A percentile compares a stretch with the other conserved stretches of the same genome.
These are phyloP conservation scores for Epinotia demarniana DNA, from an alignment of 2,888 invertebrate genomes.

Conservation along the genomic window DNA sequence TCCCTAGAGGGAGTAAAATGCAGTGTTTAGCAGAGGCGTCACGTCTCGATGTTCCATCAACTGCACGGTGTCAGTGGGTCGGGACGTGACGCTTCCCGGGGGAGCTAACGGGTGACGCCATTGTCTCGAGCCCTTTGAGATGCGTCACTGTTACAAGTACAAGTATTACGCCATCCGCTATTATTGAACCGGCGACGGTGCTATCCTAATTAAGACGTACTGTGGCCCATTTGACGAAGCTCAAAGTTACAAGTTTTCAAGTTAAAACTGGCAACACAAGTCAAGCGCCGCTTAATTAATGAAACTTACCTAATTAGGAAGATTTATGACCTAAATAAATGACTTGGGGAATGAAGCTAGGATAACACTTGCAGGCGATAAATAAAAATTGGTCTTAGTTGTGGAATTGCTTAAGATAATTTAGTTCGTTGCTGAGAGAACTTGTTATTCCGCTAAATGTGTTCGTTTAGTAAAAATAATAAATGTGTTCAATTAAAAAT, in stretches of 20 bases:
- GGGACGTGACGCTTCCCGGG: conserved; percentile 57
- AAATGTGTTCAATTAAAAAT: no score
- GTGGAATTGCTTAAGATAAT: background rate
- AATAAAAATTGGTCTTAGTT: background rate
- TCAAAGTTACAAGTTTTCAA: no score
- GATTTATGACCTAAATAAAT: background rate
- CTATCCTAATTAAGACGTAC: no score
- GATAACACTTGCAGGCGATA: background rate
- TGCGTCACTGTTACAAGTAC: conserved; percentile 29
- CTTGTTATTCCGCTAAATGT: no score
- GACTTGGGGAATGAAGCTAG: background rate
- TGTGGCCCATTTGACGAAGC: no score
- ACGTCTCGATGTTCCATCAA: conserved; percentile 51
- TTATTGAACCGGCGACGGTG: background rate
- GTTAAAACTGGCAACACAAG: no score
- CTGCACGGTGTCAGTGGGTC: conserved; percentile 63
- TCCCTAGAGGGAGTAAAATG: conserved; percentile 11
- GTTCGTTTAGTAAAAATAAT: no score
- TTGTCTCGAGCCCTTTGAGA: conserved; percentile 46
- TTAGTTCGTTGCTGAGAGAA: background rate
- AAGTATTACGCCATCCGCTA: conserved; percentile 8
- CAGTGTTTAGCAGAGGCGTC: conserved; percentile 40
- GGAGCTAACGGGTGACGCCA: conserved; percentile 36
- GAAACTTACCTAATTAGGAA: background rate
- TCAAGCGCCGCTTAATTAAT: no score